These are phyloP conservation scores for Eonycteris spelaea DNA, from an alignment of 2,113 vertebrate genomes.

Conservation along the genomic window DNA sequence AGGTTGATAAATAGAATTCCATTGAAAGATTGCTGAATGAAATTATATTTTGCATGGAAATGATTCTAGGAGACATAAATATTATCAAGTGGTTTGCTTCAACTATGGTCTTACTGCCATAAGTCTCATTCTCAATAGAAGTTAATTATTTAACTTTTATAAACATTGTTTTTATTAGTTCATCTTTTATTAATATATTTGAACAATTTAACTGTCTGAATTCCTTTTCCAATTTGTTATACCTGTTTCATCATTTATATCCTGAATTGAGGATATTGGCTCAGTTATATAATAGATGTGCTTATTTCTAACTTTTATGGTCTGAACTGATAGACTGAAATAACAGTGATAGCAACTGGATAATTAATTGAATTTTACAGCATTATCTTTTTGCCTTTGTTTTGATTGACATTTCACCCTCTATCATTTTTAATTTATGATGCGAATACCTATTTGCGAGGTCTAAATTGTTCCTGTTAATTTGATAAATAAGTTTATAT, in stretches of 20 bases:
- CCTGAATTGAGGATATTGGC: neutral
- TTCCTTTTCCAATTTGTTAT: constrained; percentile 2
- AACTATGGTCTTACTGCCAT: neutral
- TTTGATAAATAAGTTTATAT: constrained; percentile 58
- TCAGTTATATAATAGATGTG: neutral
- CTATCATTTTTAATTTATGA: neutral
- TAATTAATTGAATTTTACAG: neutral
- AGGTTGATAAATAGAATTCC: neutral
- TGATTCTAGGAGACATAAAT: neutral
- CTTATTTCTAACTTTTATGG: constrained; percentile 1
- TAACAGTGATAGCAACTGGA: neutral
- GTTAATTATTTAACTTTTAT: constrained; percentile 3
- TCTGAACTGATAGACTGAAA: neutral
- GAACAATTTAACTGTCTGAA: neutral
- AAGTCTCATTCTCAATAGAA: constrained; percentile 7
- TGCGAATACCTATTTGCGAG: neutral
- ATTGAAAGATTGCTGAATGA: neutral
- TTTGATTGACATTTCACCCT: neutral
- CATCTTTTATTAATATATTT: neutral
- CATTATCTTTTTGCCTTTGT: neutral
- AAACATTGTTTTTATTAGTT: neutral
- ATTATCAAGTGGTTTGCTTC: constrained; percentile 26
- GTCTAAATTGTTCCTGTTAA: constrained; percentile 22
- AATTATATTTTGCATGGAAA: neutral
- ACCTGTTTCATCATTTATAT: neutral